Conservation (phyloP, 2,888 invertebrate species). For the Melieria picta region DNA sequence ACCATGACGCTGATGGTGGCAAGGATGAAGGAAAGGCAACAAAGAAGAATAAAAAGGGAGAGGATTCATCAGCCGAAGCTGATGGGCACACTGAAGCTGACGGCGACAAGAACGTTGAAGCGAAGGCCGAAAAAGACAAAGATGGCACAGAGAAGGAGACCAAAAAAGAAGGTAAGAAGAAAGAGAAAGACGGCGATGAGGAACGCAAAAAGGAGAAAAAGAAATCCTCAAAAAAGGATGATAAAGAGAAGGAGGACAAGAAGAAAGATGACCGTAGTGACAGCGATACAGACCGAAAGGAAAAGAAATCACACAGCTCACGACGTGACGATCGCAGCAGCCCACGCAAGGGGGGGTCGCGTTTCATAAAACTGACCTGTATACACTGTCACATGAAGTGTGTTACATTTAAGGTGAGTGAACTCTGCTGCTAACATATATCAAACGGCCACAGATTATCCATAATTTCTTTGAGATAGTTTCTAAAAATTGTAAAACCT, state of each 20-base stretch:
- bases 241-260: constrained; percentile 44
- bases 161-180: constrained; percentile 64
- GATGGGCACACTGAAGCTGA: constrained; percentile 52
- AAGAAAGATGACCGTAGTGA: constrained; percentile 60
- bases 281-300: constrained; percentile 54
- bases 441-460: not conserved
- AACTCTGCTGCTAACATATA: no score
- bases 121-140: constrained; percentile 48
- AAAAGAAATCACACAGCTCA: constrained; percentile 43
- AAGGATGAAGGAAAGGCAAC: constrained; percentile 48
- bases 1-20: constrained; percentile 47
- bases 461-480: not conserved
- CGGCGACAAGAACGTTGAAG: constrained; percentile 52
- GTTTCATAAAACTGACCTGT: constrained; percentile 78
- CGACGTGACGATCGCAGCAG: constrained; percentile 54
- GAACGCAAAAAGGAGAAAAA: constrained; percentile 58
- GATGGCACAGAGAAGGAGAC: constrained; percentile 50
- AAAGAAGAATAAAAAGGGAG: constrained; percentile 50
- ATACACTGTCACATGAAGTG: constrained; percentile 82
- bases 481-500: not conserved
- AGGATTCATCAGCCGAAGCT: constrained; percentile 47
- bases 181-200: constrained; percentile 57
- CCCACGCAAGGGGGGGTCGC: constrained; percentile 52
- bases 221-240: constrained; percentile 48
- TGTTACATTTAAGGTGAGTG: constrained; percentile 74